phyloP scores from a whole-genome alignment of 2,797 vertebrate genomes.

The Meda fulgida region DNA sequence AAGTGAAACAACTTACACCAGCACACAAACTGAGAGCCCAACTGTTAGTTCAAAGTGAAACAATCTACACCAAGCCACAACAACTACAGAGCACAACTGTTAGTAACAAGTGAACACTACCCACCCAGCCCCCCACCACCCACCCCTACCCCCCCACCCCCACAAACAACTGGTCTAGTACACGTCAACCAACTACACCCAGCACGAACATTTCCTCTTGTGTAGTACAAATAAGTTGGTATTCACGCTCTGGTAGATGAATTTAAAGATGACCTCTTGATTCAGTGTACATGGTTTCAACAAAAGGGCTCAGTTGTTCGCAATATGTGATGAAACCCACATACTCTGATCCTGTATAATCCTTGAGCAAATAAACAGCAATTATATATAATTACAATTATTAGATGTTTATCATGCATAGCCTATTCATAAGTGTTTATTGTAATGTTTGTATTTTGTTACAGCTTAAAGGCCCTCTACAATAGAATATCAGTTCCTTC shows the following conservation, averaged over 20 bases:
- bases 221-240: not conserved
- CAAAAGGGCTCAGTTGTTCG: not conserved
- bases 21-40: too few species aligned
- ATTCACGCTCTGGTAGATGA: not conserved
- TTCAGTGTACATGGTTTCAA: accelerated
- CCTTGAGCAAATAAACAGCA: not conserved
- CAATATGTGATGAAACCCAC: not conserved
- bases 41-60: too few species aligned
- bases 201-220: too few species aligned
- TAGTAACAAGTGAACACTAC: too few species aligned
- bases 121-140: too few species aligned
- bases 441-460: not conserved
- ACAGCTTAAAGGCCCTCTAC: not conserved
- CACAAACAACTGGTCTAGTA: too few species aligned
- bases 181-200: too few species aligned
- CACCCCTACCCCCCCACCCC: too few species aligned
- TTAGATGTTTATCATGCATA: not conserved
- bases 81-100: too few species aligned
- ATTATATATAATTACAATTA: not conserved
- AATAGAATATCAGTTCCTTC: accelerated
- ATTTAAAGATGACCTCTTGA: not conserved
- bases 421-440: too few species aligned
- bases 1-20: too few species aligned
- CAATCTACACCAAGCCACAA: too few species aligned
- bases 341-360: not conserved